Evolutionary conservation across 2,888 invertebrate species (phyloP).

Genomic region (Luperina nickerlii): DNA sequence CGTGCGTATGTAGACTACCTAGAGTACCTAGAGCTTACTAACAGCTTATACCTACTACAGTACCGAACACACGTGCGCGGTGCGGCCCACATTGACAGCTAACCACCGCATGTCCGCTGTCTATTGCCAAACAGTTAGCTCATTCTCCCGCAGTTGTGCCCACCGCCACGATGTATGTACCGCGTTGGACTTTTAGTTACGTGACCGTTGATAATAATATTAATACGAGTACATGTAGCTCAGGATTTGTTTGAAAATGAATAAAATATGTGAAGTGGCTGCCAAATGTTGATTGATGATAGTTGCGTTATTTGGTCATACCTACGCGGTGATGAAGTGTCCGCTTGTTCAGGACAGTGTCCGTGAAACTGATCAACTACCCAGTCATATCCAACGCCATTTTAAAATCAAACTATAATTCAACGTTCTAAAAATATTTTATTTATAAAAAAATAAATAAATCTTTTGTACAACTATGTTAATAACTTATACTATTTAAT

Average conservation of each 20-base stretch:
- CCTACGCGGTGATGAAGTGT: not conserved
- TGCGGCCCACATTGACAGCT: slow-evolving; percentile 54
- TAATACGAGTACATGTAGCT: too few species aligned
- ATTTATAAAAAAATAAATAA: slow-evolving; percentile 74
- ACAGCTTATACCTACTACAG: not conserved
- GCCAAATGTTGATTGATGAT: slow-evolving; percentile 5
- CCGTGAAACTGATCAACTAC: not conserved
- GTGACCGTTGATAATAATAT: not conserved
- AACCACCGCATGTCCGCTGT: slow-evolving; percentile 24
- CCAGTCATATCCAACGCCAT: not conserved
- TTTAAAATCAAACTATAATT: slow-evolving; percentile 24
- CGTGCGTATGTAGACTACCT: not conserved
- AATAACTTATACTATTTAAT: slow-evolving; percentile 72
- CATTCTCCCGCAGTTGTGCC: slow-evolving; percentile 2
- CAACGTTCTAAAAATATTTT: slow-evolving; percentile 51
- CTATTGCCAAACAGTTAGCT: slow-evolving; percentile 45
- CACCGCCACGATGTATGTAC: slow-evolving; percentile 10
- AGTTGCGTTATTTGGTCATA: not conserved
- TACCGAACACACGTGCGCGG: slow-evolving; percentile 59
- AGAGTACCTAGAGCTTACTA: not conserved
- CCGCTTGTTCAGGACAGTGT: not conserved
- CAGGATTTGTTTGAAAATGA: not conserved
- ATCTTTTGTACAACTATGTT: slow-evolving; percentile 73
- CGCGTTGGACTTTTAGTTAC: not conserved
- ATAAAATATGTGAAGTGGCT: not conserved